phyloP scores from a whole-genome alignment of 2,888 invertebrate species.

The Lepidocyrtinus sp. region DNA sequence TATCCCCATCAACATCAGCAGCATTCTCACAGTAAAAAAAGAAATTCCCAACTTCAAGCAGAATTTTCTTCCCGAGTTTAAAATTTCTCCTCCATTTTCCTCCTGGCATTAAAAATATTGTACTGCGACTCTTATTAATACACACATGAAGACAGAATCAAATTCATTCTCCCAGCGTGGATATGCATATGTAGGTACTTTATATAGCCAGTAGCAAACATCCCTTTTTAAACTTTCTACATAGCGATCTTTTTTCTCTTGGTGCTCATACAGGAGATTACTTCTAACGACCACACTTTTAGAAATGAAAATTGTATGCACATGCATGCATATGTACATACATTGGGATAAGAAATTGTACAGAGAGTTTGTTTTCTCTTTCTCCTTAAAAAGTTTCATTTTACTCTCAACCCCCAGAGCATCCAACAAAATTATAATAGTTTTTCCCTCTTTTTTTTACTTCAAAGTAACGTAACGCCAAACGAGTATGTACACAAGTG shows the following conservation, averaged over 20 bases:
- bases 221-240: slow-evolving; percentile 23
- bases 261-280: slow-evolving; percentile 41
- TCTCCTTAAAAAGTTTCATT: slow-evolving; percentile 41
- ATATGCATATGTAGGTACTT: too few relatives aligned
- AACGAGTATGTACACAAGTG: too few relatives aligned
- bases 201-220: slow-evolving; percentile 49
- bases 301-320: too few relatives aligned
- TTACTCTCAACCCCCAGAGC: slow-evolving; percentile 41
- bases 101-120: slow-evolving; percentile 33
- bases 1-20: too few relatives aligned
- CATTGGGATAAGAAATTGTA: neutral
- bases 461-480: too few relatives aligned
- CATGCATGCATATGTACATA: neutral
- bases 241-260: neutral
- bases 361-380: slow-evolving; percentile 32
- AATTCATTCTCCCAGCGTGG: too few relatives aligned
- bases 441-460: too few relatives aligned
- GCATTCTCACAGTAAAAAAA: too few relatives aligned
- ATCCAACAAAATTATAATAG: too few relatives aligned
- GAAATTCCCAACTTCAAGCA: too few relatives aligned
- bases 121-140: slow-evolving; percentile 29
- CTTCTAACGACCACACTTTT: slow-evolving; percentile 35
- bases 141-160: slow-evolving; percentile 22
- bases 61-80: too few relatives aligned
- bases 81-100: slow-evolving; percentile 25